Conservation (phyloP, 2,113 vertebrate species). For the Cichladusa arquata region DNA sequence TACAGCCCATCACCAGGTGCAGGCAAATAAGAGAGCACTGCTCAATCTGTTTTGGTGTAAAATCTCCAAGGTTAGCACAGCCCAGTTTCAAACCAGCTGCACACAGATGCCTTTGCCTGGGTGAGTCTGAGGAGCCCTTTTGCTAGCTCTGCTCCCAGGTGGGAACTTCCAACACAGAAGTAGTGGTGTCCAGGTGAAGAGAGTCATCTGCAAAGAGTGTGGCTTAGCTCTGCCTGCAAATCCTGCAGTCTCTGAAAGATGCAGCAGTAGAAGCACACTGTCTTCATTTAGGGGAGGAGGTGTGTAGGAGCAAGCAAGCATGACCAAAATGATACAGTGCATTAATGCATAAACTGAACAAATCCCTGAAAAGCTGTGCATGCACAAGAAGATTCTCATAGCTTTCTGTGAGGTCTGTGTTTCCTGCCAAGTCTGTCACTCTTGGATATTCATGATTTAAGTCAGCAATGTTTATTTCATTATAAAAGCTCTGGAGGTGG, state of each 20-base stretch:
- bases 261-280: background rate
- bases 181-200: background rate
- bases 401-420: background rate
- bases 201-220: background rate
- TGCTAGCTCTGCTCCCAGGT: background rate
- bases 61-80: background rate
- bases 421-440: background rate
- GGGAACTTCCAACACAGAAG: background rate
- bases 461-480: background rate
- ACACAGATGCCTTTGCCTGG: fast-evolving
- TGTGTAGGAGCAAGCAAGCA: background rate
- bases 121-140: background rate
- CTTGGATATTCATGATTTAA: background rate
- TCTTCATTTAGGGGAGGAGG: background rate
- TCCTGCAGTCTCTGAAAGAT: background rate
- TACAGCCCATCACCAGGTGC: background rate
- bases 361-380: background rate
- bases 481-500: background rate
- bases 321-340: background rate
- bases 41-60: background rate
- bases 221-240: background rate
- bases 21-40: background rate
- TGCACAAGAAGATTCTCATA: background rate
- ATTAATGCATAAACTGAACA: background rate
- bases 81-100: background rate